A percentile compares a stretch with the other conserved stretches of the same genome.
These are phyloP conservation scores for Phocides pigmalion DNA, from an alignment of 1,140 invertebrate species.

Conservation along the genomic window DNA sequence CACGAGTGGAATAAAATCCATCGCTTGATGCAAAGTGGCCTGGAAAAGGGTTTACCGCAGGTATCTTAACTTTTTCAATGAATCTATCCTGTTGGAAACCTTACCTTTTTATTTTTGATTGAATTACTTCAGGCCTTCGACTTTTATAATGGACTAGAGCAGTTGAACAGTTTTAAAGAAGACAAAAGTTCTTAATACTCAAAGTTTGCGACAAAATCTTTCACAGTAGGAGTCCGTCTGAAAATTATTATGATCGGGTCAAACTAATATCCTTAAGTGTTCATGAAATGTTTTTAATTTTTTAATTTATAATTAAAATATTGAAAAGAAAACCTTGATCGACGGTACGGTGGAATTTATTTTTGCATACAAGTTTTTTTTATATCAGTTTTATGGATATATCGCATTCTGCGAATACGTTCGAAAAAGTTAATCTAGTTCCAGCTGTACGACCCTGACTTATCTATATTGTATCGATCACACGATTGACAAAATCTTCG, in stretches of 20 bases:
- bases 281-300: not conserved
- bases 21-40: constrained; percentile 19
- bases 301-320: too few species aligned
- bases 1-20: constrained; percentile 17
- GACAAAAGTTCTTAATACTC: constrained; percentile 9
- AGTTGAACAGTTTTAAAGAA: constrained; percentile 12
- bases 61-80: constrained; percentile 32
- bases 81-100: constrained; percentile 20
- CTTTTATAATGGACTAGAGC: constrained; percentile 8
- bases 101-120: constrained; percentile 23
- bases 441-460: too few species aligned
- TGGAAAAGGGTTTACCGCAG: constrained; percentile 13
- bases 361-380: too few species aligned
- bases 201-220: constrained; percentile 1
- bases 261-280: not conserved
- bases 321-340: too few species aligned
- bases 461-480: too few species aligned
- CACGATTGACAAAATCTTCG: too few species aligned
- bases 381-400: too few species aligned
- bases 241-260: not conserved
- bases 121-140: constrained; percentile 19
- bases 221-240: not conserved
- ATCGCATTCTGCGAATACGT: too few species aligned
- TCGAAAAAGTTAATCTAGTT: too few species aligned
- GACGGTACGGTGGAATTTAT: too few species aligned